Evolutionary conservation across 2,888 invertebrate genomes (phyloP), one percentile per base, ranked within the genome.

Genomic region (Campaea margaritaria): DNA sequence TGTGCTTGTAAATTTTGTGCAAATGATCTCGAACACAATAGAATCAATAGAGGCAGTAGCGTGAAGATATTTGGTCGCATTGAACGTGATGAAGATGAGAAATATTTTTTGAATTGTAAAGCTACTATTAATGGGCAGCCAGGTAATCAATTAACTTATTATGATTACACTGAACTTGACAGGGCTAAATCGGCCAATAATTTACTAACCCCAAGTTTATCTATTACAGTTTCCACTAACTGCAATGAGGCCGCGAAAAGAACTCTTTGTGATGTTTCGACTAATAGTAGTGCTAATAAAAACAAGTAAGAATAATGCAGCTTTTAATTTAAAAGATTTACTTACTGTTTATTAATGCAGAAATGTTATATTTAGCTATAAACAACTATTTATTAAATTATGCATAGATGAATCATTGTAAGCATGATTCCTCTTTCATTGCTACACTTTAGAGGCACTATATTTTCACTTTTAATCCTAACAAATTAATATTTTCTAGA

Each of bases 41-140:
- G 11, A 45, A 34, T 13, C 8, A 14, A 48, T 2, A 68, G 63
- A 1, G 81, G 69, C 63, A 86, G 82, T 64, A 78, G 78, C 21
- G 77, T 90, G 0, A 78, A 75, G 49, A 85, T 91, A 53, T 75
- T 79, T 28, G 90, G 91, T 9, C 80, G 76, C 45, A 66, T 91
- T 12, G 91, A 89, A 0, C 64, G 86, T 2, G 82, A 76, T 31
- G 73, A 82, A 36, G 77, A 87, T 44, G 85, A 89, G 47, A 78
- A 78, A 66, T 90, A 86, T 57, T 74, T 89, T 0, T 62, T 91
- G 28, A 82, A 81, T 62, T 91, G 85, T 70, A 80, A 82, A 44
- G 88, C 90, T 38, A 85, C 85, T 7, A 70, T 90, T 7, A 73
- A 89, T 51, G 80, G 85, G 39, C 73, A 79, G 58, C 81, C 85